Evolutionary conservation across 2,888 invertebrate genomes (phyloP).

Genomic region (Drosophila peninsularis): DNA sequence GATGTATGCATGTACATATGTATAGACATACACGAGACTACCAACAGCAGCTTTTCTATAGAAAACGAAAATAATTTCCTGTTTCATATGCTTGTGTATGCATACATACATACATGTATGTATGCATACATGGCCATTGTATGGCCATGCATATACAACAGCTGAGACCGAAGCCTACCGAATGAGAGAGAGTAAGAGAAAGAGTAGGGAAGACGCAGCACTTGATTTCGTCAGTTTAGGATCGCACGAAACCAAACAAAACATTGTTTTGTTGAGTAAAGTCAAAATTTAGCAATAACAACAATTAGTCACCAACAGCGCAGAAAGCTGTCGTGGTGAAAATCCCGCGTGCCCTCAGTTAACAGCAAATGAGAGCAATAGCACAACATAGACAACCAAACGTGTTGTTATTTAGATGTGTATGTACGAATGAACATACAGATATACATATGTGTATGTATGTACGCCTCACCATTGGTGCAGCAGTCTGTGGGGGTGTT

Average conservation of each 20-base stretch:
- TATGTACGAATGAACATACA: not conserved
- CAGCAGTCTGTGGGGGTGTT: conserved; percentile 51
- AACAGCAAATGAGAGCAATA: conserved; percentile 42
- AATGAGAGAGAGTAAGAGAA: conserved; percentile 10
- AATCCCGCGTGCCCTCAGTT: conserved; percentile 25
- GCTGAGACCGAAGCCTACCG: conserved; percentile 25
- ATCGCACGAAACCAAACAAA: conserved; percentile 41
- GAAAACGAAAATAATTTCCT: conserved; percentile 69
- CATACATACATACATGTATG: not conserved
- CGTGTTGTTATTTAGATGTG: conserved; percentile 4
- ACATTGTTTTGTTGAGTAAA: conserved; percentile 35
- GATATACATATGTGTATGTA: not conserved
- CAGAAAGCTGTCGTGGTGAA: conserved; percentile 41
- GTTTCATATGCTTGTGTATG: conserved; percentile 40
- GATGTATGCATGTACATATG: not conserved
- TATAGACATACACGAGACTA: conserved; percentile 10
- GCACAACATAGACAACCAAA: conserved; percentile 11
- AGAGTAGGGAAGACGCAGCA: conserved; percentile 12
- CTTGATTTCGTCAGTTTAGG: conserved; percentile 34
- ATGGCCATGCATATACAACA: conserved; percentile 19
- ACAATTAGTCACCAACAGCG: conserved; percentile 49
- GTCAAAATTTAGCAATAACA: conserved; percentile 46
- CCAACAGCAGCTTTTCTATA: conserved; percentile 47
- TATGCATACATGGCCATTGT: not conserved
- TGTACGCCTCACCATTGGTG: conserved; percentile 9